Conservation (phyloP, 1,140 invertebrate genomes). For the Cryptotermes secundus region DNA sequence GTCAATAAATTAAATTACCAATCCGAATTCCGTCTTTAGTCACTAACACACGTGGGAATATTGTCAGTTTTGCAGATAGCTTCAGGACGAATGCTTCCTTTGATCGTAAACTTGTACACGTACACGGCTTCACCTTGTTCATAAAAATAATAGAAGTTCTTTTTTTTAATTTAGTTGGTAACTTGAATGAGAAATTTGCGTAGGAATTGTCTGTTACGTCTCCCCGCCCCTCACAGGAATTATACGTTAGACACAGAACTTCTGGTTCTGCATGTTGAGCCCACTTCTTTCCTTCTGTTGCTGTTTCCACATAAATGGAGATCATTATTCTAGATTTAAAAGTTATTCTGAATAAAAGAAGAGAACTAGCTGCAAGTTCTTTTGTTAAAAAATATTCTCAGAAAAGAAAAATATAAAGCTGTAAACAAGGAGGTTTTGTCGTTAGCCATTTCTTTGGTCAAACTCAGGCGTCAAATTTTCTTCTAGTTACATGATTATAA, state of each 20-base stretch:
- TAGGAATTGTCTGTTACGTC: neutral
- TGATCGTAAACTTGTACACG: no score
- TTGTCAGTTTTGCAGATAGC: no score
- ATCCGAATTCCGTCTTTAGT: no score
- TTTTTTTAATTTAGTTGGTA: neutral
- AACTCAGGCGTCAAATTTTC: neutral
- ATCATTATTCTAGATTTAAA: neutral
- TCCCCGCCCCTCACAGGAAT: neutral
- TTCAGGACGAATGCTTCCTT: no score
- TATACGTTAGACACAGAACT: neutral
- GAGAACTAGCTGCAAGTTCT: neutral
- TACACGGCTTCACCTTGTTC: no score
- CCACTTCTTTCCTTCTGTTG: neutral
- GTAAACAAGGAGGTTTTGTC: neutral
- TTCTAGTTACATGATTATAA: neutral
- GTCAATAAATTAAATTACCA: no score
- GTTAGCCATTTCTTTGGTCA: neutral
- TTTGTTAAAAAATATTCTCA: neutral
- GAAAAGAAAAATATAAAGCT: neutral
- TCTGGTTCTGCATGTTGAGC: neutral
- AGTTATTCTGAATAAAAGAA: neutral
- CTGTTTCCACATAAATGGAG: neutral
- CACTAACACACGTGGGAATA: no score
- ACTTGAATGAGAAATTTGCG: neutral
- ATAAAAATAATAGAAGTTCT: no score